These are phyloP conservation scores for Hybognathus amarus DNA, from an alignment of 2,797 vertebrate species.

Conservation along the genomic window DNA sequence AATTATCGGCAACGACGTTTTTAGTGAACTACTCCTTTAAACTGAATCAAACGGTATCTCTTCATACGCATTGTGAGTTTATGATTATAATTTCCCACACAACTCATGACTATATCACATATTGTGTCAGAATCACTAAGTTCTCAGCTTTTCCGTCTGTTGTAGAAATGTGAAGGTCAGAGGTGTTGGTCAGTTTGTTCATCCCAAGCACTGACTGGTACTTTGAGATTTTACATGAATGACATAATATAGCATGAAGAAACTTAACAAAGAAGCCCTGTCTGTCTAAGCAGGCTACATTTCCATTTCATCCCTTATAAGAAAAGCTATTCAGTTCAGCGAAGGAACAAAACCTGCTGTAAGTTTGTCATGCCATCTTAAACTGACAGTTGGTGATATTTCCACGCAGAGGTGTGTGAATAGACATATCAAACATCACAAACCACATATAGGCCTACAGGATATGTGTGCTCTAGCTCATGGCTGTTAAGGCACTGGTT, in stretches of 20 bases:
- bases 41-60: background rate
- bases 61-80: background rate
- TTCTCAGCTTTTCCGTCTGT: background rate
- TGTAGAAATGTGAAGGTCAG: background rate
- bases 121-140: background rate
- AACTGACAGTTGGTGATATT: constrained; percentile 10
- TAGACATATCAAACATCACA: background rate
- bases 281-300: background rate
- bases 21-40: too few species aligned
- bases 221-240: background rate
- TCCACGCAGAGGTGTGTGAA: background rate
- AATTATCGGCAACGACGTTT: too few species aligned
- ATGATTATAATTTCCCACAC: background rate
- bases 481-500: background rate
- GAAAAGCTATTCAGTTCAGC: background rate
- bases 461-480: background rate
- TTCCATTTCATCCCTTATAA: background rate
- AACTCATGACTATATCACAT: background rate
- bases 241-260: background rate
- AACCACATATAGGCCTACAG: constrained; percentile 22
- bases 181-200: background rate
- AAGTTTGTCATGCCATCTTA: background rate
- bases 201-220: background rate
- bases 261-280: constrained; percentile 16
- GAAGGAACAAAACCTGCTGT: background rate